Conservation (phyloP, 2,797 vertebrate genomes). For the Odontamblyopus lacepedii region DNA sequence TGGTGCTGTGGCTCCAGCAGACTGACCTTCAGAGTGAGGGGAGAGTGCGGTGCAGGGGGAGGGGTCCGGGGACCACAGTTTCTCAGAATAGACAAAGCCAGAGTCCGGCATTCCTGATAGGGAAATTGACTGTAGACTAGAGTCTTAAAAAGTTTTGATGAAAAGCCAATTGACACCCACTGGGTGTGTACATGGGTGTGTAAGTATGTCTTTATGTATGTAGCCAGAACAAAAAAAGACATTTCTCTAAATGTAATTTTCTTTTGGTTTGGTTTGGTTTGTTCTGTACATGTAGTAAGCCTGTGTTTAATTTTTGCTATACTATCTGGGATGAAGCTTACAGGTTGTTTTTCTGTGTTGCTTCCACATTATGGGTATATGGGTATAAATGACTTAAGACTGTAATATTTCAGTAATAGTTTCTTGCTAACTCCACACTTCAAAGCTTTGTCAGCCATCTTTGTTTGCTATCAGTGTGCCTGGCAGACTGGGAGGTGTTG, state of each 20-base stretch:
- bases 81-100: constrained; percentile 83
- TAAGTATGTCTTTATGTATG: no score
- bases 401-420: background rate
- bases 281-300: background rate
- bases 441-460: constrained; percentile 55
- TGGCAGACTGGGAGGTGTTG: constrained; percentile 72
- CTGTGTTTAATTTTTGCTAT: background rate
- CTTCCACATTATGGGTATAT: no score
- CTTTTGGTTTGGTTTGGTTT: background rate
- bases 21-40: constrained; percentile 79
- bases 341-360: no score
- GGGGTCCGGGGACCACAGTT: constrained; percentile 56
- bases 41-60: constrained; percentile 63
- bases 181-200: background rate
- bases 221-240: background rate
- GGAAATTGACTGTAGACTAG: constrained; percentile 45
- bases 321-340: background rate
- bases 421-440: background rate
- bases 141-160: constrained; percentile 29
- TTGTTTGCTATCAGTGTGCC: constrained; percentile 67
- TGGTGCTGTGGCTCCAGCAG: constrained; percentile 56
- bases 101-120: constrained; percentile 72
- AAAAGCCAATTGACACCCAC: constrained; percentile 19
- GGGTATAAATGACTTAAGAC: no score
- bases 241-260: background rate